Evolutionary conservation across 1,140 invertebrate species (phyloP).

Genomic region (Oreohelix idahoensis): DNA sequence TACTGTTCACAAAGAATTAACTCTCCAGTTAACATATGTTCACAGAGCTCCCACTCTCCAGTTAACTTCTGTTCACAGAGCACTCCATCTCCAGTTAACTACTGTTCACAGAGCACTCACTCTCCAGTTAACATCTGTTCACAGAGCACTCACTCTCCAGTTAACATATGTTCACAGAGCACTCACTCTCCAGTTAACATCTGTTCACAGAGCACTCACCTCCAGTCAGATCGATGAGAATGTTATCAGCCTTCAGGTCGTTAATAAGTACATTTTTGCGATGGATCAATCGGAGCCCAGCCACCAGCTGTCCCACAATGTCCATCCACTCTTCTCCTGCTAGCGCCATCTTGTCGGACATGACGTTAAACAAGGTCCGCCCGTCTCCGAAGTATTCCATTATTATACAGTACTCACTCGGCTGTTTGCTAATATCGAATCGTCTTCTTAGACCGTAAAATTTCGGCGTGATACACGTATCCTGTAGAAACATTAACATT

Average conservation of each 20-base stretch:
- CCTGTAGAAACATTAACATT: constrained; percentile 47
- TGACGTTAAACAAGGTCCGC: constrained; percentile 40
- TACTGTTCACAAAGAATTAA: too few relatives aligned
- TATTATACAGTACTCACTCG: constrained; percentile 44
- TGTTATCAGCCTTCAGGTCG: constrained; percentile 48
- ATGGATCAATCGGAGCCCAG: constrained; percentile 43
- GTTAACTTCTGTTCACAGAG: too few relatives aligned
- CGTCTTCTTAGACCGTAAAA: constrained; percentile 44
- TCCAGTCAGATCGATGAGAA: constrained; percentile 41
- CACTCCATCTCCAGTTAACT: too few relatives aligned
- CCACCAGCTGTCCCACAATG: constrained; percentile 43
- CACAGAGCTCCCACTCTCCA: too few relatives aligned
- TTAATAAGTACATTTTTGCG: constrained; percentile 42
- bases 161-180: too few relatives aligned
- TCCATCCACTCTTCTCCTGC: constrained; percentile 38
- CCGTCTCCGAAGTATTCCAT: constrained; percentile 47
- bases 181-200: neutral
- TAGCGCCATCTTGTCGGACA: constrained; percentile 42
- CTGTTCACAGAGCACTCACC: neutral
- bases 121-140: too few relatives aligned
- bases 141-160: too few relatives aligned
- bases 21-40: too few relatives aligned
- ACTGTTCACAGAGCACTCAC: too few relatives aligned
- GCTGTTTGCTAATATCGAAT: constrained; percentile 23
- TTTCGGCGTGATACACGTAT: constrained; percentile 43